Conservation (phyloP, 2,113 vertebrate species). For the Phoxinus phoxinus region DNA sequence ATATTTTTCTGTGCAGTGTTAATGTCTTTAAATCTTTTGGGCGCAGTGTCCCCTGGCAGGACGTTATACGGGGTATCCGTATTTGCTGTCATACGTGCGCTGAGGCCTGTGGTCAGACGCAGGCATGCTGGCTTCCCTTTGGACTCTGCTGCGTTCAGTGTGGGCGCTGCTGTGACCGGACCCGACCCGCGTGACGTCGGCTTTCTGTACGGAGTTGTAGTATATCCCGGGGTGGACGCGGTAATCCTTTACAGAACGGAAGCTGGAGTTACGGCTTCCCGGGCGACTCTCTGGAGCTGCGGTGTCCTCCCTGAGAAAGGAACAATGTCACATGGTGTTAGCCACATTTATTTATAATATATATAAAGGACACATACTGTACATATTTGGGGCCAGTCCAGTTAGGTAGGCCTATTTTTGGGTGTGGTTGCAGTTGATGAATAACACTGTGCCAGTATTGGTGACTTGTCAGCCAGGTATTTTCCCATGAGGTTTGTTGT, state of each 20-base stretch:
- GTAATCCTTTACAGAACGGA: slow-evolving; percentile 72
- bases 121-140: neutral
- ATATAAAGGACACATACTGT: neutral
- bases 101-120: neutral
- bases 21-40: neutral
- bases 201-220: slow-evolving; percentile 63
- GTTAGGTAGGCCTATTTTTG: neutral
- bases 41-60: neutral
- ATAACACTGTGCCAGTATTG: neutral
- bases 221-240: slow-evolving; percentile 66
- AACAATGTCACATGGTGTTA: neutral
- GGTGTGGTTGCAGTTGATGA: neutral
- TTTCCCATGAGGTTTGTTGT: neutral
- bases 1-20: neutral
- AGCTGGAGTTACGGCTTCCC: slow-evolving; percentile 68
- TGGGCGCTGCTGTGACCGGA: slow-evolving; percentile 45
- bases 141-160: neutral
- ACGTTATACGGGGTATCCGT: slow-evolving; percentile 74
- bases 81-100: slow-evolving; percentile 69
- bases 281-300: slow-evolving; percentile 72
- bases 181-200: slow-evolving; percentile 37
- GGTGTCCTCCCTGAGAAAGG: slow-evolving; percentile 70
- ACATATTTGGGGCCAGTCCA: neutral
- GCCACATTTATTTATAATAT: neutral
- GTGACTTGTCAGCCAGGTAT: neutral